Conservation (phyloP, 2,797 vertebrate genomes). For the Lateolabrax maculatus region DNA sequence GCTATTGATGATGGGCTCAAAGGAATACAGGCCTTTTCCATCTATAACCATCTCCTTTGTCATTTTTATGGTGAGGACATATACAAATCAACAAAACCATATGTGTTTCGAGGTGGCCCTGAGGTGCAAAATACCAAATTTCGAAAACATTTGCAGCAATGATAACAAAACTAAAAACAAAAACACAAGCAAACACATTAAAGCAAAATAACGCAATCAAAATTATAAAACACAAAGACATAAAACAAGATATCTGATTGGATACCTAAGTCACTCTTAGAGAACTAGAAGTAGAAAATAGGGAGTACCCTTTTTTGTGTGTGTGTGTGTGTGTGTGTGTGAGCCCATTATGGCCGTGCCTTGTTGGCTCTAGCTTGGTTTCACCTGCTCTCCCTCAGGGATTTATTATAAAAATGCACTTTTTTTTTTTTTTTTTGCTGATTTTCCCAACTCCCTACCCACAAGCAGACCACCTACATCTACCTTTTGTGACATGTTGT, state of each 20-base stretch:
- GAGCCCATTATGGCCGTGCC: background rate
- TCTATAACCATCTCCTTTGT: constrained; percentile 4
- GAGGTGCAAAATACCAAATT: constrained; percentile 2
- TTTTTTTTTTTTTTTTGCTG: background rate
- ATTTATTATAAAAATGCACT: constrained; percentile 12
- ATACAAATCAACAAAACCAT: constrained; percentile 5
- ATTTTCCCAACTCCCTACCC: background rate
- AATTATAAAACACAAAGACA: background rate
- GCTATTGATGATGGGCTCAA: background rate
- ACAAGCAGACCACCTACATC: background rate
- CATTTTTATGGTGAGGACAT: background rate
- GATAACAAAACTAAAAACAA: background rate
- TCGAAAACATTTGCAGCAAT: background rate
- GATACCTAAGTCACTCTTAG: background rate
- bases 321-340: no score
- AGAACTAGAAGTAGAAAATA: background rate
- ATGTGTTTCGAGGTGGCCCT: constrained; percentile 6
- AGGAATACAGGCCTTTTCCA: background rate
- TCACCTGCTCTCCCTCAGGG: background rate
- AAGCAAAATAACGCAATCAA: background rate
- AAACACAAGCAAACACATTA: background rate
- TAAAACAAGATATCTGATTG: background rate
- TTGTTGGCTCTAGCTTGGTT: background rate
- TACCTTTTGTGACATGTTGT: background rate
- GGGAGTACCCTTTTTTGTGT: background rate